These are phyloP conservation scores for Tupiocoris notatus DNA, from an alignment of 2,888 invertebrate species.

Conservation along the genomic window DNA sequence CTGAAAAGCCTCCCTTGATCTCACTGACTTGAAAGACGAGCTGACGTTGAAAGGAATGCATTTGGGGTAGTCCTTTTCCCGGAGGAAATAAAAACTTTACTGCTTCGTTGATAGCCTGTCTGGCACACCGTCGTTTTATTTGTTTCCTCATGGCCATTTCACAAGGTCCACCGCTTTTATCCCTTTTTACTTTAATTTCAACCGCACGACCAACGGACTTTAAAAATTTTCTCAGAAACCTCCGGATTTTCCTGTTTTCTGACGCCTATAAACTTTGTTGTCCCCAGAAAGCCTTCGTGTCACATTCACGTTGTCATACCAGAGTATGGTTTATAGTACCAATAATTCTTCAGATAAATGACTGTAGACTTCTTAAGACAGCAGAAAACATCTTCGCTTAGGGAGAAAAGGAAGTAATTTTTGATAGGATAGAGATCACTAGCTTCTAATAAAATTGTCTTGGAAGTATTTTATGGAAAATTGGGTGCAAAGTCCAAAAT, in stretches of 20 bases:
- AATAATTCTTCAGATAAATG: too few species aligned
- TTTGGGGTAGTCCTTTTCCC: slow-evolving; percentile 17
- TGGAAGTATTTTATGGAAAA: too few species aligned
- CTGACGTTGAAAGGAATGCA: not conserved
- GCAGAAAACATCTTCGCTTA: too few species aligned
- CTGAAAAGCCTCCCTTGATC: not conserved
- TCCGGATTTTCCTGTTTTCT: not conserved
- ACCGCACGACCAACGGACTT: not conserved
- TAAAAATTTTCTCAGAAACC: not conserved
- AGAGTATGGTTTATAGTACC: too few species aligned
- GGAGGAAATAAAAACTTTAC: slow-evolving; percentile 26
- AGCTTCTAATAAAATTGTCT: too few species aligned
- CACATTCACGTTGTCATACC: too few species aligned
- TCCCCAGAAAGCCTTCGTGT: too few species aligned
- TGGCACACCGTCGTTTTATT: slow-evolving; percentile 10
- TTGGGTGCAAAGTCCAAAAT: too few species aligned
- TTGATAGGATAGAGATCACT: too few species aligned
- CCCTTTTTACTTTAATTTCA: not conserved
- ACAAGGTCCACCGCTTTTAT: not conserved
- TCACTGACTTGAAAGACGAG: not conserved
- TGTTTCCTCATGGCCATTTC: not conserved
- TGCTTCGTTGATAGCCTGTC: slow-evolving; percentile 8
- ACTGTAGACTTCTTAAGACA: too few species aligned
- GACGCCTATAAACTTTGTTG: not conserved
- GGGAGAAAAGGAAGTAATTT: too few species aligned